phyloP scores from a whole-genome alignment of 2,797 vertebrate genomes.

The Monodelphis domestica region DNA sequence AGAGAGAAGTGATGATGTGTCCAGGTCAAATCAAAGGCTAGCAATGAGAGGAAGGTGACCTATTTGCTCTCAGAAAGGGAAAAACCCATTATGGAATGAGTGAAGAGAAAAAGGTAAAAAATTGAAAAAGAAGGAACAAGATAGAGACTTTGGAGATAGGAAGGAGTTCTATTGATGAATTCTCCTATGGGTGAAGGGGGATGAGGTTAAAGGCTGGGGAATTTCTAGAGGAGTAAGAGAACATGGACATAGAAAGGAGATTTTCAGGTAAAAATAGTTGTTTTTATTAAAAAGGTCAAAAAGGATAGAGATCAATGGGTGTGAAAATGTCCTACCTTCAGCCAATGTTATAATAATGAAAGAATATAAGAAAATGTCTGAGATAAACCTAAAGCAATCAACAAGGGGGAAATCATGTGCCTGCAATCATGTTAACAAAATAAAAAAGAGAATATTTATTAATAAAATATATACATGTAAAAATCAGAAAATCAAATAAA shows the following conservation, averaged over 20 bases:
- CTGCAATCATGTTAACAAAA: neutral
- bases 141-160: neutral
- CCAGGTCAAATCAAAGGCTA: neutral
- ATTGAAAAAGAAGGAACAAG: neutral
- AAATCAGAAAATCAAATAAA: neutral
- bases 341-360: neutral
- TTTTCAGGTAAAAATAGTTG: neutral
- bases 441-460: neutral
- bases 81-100: neutral
- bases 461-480: neutral
- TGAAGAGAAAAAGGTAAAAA: no score
- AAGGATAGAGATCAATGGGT: neutral
- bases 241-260: neutral
- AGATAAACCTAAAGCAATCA: neutral
- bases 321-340: neutral
- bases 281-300: neutral
- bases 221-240: neutral
- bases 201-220: neutral
- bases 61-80: neutral
- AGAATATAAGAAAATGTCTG: neutral
- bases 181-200: neutral
- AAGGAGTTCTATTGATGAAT: neutral
- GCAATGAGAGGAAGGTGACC: neutral
- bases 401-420: neutral
- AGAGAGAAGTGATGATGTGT: neutral